Evolutionary conservation across 2,797 vertebrate genomes (phyloP).

Genomic region (Nasua narica): DNA sequence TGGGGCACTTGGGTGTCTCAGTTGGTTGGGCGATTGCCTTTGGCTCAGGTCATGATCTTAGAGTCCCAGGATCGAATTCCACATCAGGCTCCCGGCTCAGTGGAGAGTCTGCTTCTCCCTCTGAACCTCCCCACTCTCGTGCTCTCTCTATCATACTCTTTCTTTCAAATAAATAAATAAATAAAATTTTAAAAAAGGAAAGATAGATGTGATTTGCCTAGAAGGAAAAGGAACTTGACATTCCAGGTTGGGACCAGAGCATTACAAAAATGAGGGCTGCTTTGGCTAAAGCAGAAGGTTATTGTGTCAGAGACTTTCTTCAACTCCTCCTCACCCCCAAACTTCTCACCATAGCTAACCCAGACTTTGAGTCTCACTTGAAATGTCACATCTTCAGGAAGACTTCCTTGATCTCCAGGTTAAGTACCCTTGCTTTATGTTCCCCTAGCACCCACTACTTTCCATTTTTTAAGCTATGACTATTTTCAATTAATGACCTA

Average conservation of each 20-base stretch:
- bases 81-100: too few species aligned
- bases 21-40: too few species aligned
- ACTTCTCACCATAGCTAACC: not conserved
- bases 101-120: too few species aligned
- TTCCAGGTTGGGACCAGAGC: not conserved
- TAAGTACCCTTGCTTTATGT: slow-evolving; percentile 8
- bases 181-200: not conserved
- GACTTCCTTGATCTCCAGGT: not conserved
- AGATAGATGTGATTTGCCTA: not conserved
- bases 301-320: not conserved
- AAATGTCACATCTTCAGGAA: not conserved
- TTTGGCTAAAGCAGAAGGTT: slow-evolving; percentile 14
- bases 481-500: slow-evolving; percentile 19
- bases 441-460: not conserved
- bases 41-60: too few species aligned
- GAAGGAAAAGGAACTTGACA: not conserved
- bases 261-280: not conserved
- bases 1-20: too few species aligned
- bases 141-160: too few species aligned
- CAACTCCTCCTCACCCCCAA: not conserved
- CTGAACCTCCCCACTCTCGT: too few species aligned
- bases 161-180: too few species aligned
- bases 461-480: not conserved
- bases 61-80: too few species aligned
- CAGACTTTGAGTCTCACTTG: not conserved